Percentiles rank a stretch among this genome's conserved stretches.
phyloP scores from a whole-genome alignment of 2,888 invertebrate genomes.

The Cremastinae sp. region DNA sequence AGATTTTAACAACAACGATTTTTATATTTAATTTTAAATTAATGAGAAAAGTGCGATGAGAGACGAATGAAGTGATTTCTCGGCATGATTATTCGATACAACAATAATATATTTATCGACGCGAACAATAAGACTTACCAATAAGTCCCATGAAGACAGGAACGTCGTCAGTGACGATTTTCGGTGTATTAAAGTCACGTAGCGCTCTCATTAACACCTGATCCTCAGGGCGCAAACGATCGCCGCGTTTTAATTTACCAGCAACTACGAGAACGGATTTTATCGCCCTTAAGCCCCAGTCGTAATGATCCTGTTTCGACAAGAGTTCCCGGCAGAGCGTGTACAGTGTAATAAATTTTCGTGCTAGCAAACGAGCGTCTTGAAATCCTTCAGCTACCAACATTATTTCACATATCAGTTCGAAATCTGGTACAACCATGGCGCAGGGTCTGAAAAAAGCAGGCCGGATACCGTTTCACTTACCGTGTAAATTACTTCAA shows the following conservation, averaged over 20 bases:
- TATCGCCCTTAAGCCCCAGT: constrained; percentile 97
- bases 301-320: constrained; percentile 97
- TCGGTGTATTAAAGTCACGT: constrained; percentile 96
- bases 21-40: background rate
- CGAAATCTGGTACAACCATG: constrained; percentile 98
- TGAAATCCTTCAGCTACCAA: constrained; percentile 97
- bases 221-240: constrained; percentile 91
- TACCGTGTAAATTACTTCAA: no score
- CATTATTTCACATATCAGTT: constrained; percentile 98
- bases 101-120: background rate
- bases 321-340: constrained; percentile 93
- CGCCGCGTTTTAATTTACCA: constrained; percentile 92
- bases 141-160: constrained; percentile 97
- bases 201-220: constrained; percentile 96
- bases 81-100: background rate
- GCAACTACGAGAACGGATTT: constrained; percentile 97
- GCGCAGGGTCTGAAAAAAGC: constrained; percentile 89
- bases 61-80: background rate
- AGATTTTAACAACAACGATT: no score
- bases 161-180: constrained; percentile 95
- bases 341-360: constrained; percentile 97
- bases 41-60: background rate
- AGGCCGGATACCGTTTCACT: background rate
- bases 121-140: constrained; percentile 80
- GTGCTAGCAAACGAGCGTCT: constrained; percentile 92